Evolutionary conservation across 64 coral and sea anemone genomes (phyloP).

Genomic region (Montipora sp.): DNA sequence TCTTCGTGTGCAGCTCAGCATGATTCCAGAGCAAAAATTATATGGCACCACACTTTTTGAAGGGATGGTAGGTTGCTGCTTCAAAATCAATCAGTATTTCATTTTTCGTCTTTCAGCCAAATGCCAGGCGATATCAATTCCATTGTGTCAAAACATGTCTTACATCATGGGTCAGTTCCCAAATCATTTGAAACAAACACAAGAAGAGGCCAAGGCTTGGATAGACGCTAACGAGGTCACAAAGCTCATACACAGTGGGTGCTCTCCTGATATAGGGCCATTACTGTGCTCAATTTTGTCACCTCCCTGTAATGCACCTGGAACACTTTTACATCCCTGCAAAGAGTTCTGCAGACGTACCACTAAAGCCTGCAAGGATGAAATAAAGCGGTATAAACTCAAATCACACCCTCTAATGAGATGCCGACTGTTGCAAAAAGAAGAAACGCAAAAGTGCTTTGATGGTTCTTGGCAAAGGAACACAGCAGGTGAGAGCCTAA

Average conservation of each 20-base stretch:
- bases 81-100: neutral
- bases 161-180: slow-evolving; percentile 65
- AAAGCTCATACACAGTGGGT: slow-evolving; percentile 44
- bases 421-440: slow-evolving; percentile 5
- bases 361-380: neutral
- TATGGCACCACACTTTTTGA: neutral
- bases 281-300: slow-evolving; percentile 71
- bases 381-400: neutral
- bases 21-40: neutral
- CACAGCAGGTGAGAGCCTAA: neutral
- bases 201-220: slow-evolving; percentile 27
- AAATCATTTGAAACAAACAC: slow-evolving; percentile 45
- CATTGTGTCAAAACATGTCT: slow-evolving; percentile 58
- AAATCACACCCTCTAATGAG: neutral
- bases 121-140: slow-evolving; percentile 53
- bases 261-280: slow-evolving; percentile 42
- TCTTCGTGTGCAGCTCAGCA: neutral
- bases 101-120: neutral
- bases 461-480: slow-evolving; percentile 17
- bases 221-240: neutral
- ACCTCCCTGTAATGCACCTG: slow-evolving; percentile 47
- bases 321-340: slow-evolving; percentile 12
- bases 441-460: neutral
- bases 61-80: neutral
- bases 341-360: slow-evolving; percentile 26